These are phyloP conservation scores for Epirrhoe alternata DNA, from an alignment of 2,888 invertebrate genomes.

Conservation along the genomic window DNA sequence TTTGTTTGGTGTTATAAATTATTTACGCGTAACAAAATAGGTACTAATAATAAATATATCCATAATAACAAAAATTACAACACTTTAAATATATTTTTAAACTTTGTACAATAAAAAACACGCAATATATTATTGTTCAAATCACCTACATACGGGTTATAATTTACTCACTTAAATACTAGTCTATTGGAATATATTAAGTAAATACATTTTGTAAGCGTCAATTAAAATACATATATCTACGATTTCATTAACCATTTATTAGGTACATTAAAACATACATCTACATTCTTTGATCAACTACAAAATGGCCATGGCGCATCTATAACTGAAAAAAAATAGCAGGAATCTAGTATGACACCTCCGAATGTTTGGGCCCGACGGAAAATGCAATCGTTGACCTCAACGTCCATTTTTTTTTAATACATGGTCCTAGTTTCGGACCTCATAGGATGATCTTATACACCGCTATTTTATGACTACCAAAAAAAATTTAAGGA, in stretches of 20 bases:
- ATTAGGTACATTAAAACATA: conserved; percentile 47
- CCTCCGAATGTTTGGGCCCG: too few relatives aligned
- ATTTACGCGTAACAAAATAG: conserved; percentile 70
- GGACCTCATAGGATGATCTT: too few relatives aligned
- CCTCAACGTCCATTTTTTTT: too few relatives aligned
- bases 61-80: conserved; percentile 49
- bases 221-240: conserved; percentile 60
- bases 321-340: too few relatives aligned
- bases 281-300: conserved; percentile 34
- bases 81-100: conserved; percentile 47
- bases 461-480: too few relatives aligned
- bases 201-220: conserved; percentile 63
- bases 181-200: conserved; percentile 66
- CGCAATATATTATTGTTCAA: conserved; percentile 69
- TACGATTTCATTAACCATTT: conserved; percentile 54
- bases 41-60: conserved; percentile 54
- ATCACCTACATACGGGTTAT: conserved; percentile 61
- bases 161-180: conserved; percentile 56
- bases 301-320: too few relatives aligned
- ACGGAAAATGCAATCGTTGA: too few relatives aligned
- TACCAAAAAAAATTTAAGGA: too few relatives aligned
- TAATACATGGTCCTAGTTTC: too few relatives aligned
- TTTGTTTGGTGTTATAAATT: conserved; percentile 81
- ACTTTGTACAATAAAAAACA: conserved; percentile 54
- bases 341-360: too few relatives aligned